A percentile compares a stretch with the other conserved stretches of the same genome.
phyloP scores from a whole-genome alignment of 1,140 invertebrate genomes.

The Ctenoplectra terminalis region DNA sequence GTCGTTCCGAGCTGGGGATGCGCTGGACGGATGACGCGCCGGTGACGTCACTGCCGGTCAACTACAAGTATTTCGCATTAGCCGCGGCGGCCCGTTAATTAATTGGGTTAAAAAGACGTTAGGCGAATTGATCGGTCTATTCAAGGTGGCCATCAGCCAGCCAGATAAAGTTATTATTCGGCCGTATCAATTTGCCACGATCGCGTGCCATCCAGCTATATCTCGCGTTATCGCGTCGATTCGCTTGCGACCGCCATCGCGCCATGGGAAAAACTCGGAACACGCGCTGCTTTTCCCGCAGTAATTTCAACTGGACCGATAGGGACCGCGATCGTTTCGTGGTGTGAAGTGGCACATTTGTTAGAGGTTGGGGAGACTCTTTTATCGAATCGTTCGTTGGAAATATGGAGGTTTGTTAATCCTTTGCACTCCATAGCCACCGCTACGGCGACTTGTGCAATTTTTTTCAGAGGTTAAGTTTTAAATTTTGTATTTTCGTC shows the following conservation, averaged over 20 bases:
- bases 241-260: constrained; percentile 47
- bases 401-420: too few relatives aligned
- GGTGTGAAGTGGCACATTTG: constrained; percentile 6
- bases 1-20: constrained; percentile 44
- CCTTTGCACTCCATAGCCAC: too few relatives aligned
- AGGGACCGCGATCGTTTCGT: not conserved
- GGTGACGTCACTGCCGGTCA: constrained; percentile 81
- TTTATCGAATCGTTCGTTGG: too few relatives aligned
- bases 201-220: constrained; percentile 62
- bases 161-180: constrained; percentile 76
- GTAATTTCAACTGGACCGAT: constrained; percentile 33
- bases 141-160: constrained; percentile 56
- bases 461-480: too few relatives aligned
- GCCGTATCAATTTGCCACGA: constrained; percentile 70
- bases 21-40: constrained; percentile 59
- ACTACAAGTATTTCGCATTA: constrained; percentile 83
- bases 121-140: constrained; percentile 76
- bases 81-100: constrained; percentile 74
- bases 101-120: constrained; percentile 82
- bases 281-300: constrained; percentile 49
- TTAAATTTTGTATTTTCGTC: too few relatives aligned
- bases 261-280: constrained; percentile 65
- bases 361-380: not conserved
- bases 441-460: too few relatives aligned
- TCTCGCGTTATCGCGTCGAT: constrained; percentile 65